phyloP scores from a whole-genome alignment of 2,797 vertebrate genomes.

The Pelochelys cantorii region DNA sequence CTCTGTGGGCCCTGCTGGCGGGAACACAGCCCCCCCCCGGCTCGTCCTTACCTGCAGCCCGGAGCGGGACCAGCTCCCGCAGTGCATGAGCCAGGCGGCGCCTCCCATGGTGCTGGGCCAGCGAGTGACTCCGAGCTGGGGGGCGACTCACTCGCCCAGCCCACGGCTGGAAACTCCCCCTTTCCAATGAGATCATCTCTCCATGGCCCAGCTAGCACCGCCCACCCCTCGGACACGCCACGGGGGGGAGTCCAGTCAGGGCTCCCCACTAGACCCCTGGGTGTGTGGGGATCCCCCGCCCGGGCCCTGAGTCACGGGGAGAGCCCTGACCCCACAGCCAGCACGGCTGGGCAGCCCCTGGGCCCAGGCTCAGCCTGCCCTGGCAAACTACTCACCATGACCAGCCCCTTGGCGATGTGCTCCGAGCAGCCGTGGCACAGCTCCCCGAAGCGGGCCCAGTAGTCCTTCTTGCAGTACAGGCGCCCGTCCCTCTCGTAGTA shows the following conservation, averaged over 20 bases:
- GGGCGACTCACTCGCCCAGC: neutral
- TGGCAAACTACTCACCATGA: conserved; percentile 89
- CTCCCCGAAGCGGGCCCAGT: conserved; percentile 94
- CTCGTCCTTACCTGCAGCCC: neutral
- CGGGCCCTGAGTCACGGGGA: neutral
- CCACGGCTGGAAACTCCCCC: fast-evolving
- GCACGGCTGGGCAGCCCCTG: neutral
- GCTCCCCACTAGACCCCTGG: neutral
- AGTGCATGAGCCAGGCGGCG: neutral
- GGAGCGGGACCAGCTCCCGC: neutral
- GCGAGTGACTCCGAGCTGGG: neutral
- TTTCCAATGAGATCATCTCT: neutral
- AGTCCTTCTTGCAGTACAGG: conserved; percentile 98
- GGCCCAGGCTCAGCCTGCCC: no score
- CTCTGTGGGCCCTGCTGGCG: neutral
- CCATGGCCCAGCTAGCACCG: neutral
- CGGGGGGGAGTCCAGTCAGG: neutral
- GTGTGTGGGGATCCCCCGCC: neutral
- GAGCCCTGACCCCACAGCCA: no score
- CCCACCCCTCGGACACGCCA: neutral
- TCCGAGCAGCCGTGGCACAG: conserved; percentile 96
- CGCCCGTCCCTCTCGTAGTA: conserved; percentile 98
- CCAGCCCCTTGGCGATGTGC: conserved; percentile 95
- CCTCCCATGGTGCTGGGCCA: neutral
- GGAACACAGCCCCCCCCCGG: neutral